Evolutionary conservation across 2,797 vertebrate genomes (phyloP), one percentile per base, ranked within the genome.

Genomic region (Myiothlypis coronata): DNA sequence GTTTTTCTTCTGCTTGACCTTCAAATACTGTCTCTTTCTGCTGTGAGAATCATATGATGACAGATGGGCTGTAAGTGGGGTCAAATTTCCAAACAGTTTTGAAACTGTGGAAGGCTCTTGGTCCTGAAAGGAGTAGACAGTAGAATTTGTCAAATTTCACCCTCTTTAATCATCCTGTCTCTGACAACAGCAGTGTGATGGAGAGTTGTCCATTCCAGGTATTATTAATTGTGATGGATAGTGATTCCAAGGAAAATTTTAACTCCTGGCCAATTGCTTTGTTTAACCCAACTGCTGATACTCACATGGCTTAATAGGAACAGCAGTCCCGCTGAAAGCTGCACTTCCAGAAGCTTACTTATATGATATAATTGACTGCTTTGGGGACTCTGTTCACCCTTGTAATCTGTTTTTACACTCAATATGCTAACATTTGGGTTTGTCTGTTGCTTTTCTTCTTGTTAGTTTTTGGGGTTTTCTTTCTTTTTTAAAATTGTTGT

Each of bases 161-260:
- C 6, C 14, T 89, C 71, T 87, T 90, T 76, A 81, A 60, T 95
- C 27, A 84, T 90, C 26, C 50, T 77, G 69, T 81, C 79, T 84
- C 46, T 81, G 32, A 61, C 43, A 87, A 44, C 37, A 75, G 43
- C 55, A 64, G 20, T 67, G 16, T 67, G 52, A 89, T 37, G 28
- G 65, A 90, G 68, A 94, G 52, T 79, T 95, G 63, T 65, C 47
- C 7, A 52, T 84, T 70, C 9, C 30, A 56, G 47, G 19, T 77
- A 46, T 63, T 95, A 79, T 28, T 87, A 81, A 76, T 90, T 88
- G 47, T 59, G 79, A 85, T 97, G 68, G 88, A 95, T 92, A 94
- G 43, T 30, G 78, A 96, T 94, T 95, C 70, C 85, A 97, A 95
- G 76, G 91, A 83, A 94, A 91, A 79, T 60, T 96, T 95, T 94